Base-by-base conservation (phyloP, 2,888 invertebrate genomes). In the Ceraclea dissimilis region DNA sequence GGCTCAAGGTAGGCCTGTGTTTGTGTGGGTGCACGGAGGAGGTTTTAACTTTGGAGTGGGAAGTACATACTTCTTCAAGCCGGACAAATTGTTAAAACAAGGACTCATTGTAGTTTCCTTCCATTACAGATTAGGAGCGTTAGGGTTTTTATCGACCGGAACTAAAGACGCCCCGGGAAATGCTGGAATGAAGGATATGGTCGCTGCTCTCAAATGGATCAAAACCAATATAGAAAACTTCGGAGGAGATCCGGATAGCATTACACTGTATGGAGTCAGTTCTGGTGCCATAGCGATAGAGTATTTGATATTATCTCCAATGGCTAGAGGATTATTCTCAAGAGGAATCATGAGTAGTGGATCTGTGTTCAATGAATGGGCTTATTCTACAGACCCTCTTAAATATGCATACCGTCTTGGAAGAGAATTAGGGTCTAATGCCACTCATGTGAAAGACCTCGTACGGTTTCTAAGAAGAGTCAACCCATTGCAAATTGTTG, bases 1-100 rank as follows among this genome's bases (percentile, higher is more conserved):
- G 49, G 70, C 18, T 1, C 22, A 13, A 0, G 66, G 66, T 31
- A 62, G 72, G 18, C 75, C 75, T 0, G 76, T 76, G 1, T 70
- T 77, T 69, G 70, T 76, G 2, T 76, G 71, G 71, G 64, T 77
- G 8, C 77, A 78, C 64, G 76, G 76, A 1, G 77, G 77, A 4
- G 72, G 70, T 18, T 76, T 71, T 56, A 67, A 70, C 1, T 69
- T 69, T 53, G 76, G 76, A n/a, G 70, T 71, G 1, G 72, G 72
- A 16, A 71, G 71, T 59, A 67, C 70, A 1, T 70, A 71, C 51
- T 64, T 70, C 1, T 72, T 71, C 51, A 75, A 76, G 1, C 75
- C 77, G 1, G 70, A 72, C 11, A 71, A 70, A 57, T 62, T 77
- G 34, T 70, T 76, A 17, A 69, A 70, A 11, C 70, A 75, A 64